Base-by-base conservation (phyloP, 1,140 invertebrate genomes). In the Teleogryllus occipitalis region DNA sequence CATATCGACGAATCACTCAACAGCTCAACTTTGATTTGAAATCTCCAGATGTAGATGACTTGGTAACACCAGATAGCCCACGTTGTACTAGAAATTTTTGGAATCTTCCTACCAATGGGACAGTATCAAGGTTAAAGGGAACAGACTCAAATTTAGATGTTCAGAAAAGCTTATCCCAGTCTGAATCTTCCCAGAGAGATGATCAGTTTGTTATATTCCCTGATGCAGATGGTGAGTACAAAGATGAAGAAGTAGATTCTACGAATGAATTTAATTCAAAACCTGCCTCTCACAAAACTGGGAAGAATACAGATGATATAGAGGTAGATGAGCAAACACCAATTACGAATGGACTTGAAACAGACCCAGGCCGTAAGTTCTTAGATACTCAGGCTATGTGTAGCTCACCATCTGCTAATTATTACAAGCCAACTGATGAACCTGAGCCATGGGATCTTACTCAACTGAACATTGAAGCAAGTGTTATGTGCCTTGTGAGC, bases 381-480 rank as follows among this genome's bases (percentile, higher is more conserved):
- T 83, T 94, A 27, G 93, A 94, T 82, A 92, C 92, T 7, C 91
- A 92, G 81, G 90, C 88, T 18, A 93, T 93, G 92, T 92, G 91
- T 82, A 91, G 90, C 82, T 93, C 92, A 8, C 93, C 93, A 0
- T 93, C 93, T 27, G 93, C 93, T 0, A 94, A 94, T 86, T 94
- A 94, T 85, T 95, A 94, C 83, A 91, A 93, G 80, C 92, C 93
- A 0, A 93, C 92, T 0, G 93, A 95, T 83, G 94, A 95, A 83
- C 93, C 93, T 1, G 95, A 97, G 84, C 95, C 95, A 0, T 94
- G 94, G 90, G 96, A 97, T 85, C 87, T 97, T 74, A 96, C 94
- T 0, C 92, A 96, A 82, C 84, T 97, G 18, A 97, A 97, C 83
- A 95, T 96, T 47, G 95, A 97, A 86, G 95, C 95, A 0, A 94